phyloP scores from a whole-genome alignment of 2,888 invertebrate species.

The Octonoba sinensis region DNA sequence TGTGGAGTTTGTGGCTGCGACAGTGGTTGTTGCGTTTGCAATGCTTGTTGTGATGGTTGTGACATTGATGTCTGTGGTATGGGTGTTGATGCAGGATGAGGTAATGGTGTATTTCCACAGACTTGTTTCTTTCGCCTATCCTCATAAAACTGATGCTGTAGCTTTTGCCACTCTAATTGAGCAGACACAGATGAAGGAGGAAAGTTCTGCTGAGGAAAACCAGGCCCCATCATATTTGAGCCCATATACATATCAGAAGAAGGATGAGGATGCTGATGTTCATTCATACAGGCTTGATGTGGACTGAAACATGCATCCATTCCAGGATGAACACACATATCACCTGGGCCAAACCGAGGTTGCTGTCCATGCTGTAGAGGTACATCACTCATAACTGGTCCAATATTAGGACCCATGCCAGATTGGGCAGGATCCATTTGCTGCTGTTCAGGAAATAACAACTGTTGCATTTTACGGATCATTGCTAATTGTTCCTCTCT shows the following conservation, averaged over 20 bases:
- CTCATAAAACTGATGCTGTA: slow-evolving; percentile 89
- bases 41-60: slow-evolving; percentile 54
- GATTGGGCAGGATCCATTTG: slow-evolving; percentile 68
- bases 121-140: slow-evolving; percentile 76
- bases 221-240: slow-evolving; percentile 36
- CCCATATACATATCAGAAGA: slow-evolving; percentile 55
- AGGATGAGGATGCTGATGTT: slow-evolving; percentile 57
- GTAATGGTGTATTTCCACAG: slow-evolving; percentile 63
- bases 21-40: slow-evolving; percentile 39
- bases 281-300: slow-evolving; percentile 57
- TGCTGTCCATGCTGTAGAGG: slow-evolving; percentile 44
- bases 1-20: slow-evolving; percentile 64
- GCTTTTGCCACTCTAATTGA: slow-evolving; percentile 90
- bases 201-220: slow-evolving; percentile 54
- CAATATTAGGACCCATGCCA: slow-evolving; percentile 63
- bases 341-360: slow-evolving; percentile 53
- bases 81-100: slow-evolving; percentile 56
- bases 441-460: slow-evolving; percentile 83
- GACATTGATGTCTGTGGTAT: slow-evolving; percentile 50
- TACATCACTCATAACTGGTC: slow-evolving; percentile 65
- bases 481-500: slow-evolving; percentile 93
- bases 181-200: slow-evolving; percentile 72
- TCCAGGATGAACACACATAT: slow-evolving; percentile 65
- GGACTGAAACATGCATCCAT: slow-evolving; percentile 58
- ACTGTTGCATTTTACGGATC: slow-evolving; percentile 90